phyloP scores from a whole-genome alignment of 2,113 vertebrate species.

The Puma concolor region DNA sequence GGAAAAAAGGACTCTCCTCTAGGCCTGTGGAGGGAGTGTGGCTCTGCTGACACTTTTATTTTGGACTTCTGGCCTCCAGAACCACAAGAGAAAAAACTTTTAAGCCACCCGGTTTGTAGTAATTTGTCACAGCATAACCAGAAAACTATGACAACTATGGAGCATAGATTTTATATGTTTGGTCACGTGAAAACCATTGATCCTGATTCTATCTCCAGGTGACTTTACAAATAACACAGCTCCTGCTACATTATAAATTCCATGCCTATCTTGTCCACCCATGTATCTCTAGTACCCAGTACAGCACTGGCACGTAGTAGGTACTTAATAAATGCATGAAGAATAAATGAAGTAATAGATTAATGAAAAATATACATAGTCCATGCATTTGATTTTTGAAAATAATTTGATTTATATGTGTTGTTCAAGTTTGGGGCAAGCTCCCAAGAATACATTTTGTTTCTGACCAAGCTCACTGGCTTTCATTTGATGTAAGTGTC shows the following conservation, averaged over 20 bases:
- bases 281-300: background rate
- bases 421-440: background rate
- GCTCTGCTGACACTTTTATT: background rate
- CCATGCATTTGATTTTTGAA: slow-evolving; percentile 22
- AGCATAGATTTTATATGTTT: background rate
- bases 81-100: background rate
- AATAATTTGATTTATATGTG: background rate
- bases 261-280: background rate
- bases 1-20: background rate
- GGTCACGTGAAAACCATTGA: background rate
- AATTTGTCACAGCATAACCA: background rate
- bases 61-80: background rate
- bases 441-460: background rate
- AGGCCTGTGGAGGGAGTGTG: background rate
- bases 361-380: background rate
- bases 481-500: background rate
- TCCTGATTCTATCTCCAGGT: background rate
- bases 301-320: background rate
- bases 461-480: background rate
- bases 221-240: background rate
- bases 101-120: background rate
- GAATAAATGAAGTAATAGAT: background rate
- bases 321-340: background rate
- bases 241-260: background rate
- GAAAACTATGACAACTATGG: background rate